Percentiles rank a stretch among this genome's conserved stretches.
These are phyloP conservation scores for Hemicordylus capensis DNA, from an alignment of 2,113 vertebrate species.

Conservation along the genomic window DNA sequence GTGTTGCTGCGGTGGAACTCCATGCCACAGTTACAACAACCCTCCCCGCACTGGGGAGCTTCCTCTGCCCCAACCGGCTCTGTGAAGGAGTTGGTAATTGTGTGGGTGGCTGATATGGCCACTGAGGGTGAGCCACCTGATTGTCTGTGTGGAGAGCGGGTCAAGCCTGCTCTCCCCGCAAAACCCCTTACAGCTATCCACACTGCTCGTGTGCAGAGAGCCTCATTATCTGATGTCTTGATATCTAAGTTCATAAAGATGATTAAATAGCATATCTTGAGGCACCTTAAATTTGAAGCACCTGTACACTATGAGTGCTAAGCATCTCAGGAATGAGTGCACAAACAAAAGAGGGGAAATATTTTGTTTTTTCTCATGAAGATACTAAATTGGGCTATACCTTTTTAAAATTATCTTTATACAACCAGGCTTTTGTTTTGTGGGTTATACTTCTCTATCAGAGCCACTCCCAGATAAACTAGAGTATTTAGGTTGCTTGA, in stretches of 20 bases:
- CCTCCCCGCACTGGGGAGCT: too few species aligned
- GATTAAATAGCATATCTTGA: neutral
- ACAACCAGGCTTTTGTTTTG: neutral
- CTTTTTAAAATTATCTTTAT: neutral
- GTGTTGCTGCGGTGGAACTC: too few species aligned
- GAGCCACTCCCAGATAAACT: neutral
- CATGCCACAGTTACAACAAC: too few species aligned
- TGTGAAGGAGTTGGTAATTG: too few species aligned
- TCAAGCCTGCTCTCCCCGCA: too few species aligned
- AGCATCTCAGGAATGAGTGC: neutral
- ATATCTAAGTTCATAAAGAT: neutral
- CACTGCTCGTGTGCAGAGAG: too few species aligned
- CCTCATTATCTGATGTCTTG: too few species aligned
- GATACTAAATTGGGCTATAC: neutral
- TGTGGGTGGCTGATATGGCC: too few species aligned
- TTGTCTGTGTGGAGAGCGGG: too few species aligned
- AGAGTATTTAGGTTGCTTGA: neutral
- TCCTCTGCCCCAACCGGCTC: too few species aligned
- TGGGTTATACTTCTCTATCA: neutral
- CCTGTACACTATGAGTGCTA: neutral
- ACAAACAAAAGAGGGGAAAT: neutral
- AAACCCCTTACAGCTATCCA: too few species aligned
- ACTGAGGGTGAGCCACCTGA: too few species aligned
- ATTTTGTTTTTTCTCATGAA: neutral
- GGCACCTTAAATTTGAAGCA: neutral